phyloP scores from a whole-genome alignment of 2,888 invertebrate genomes.

The Timema podura region DNA sequence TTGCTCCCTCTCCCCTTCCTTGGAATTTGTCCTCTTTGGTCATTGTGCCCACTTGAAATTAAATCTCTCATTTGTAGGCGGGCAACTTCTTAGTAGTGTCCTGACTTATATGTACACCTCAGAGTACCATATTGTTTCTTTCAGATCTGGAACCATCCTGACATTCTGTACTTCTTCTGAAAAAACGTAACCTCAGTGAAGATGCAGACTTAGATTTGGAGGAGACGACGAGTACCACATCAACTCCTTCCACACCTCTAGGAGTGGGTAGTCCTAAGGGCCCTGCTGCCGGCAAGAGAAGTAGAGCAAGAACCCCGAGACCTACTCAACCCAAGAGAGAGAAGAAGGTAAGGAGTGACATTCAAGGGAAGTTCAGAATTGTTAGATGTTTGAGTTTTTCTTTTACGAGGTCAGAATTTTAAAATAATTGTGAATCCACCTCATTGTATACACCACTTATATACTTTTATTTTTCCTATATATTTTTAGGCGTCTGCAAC shows the following conservation, averaged over 20 bases:
- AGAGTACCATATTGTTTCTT: constrained; percentile 2
- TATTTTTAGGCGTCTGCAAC: constrained; percentile 11
- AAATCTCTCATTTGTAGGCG: too few species aligned
- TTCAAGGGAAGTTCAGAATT: too few species aligned
- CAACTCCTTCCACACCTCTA: constrained; percentile 28
- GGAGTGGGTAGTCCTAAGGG: constrained; percentile 31
- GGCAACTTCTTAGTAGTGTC: too few species aligned
- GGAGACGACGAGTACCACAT: constrained; percentile 60
- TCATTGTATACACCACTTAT: too few species aligned
- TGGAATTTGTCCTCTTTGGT: too few species aligned
- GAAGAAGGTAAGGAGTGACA: constrained; percentile 30
- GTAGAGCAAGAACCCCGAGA: constrained; percentile 36
- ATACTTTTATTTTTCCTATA: neutral
- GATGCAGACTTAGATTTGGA: constrained; percentile 78
- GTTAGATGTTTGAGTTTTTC: too few species aligned
- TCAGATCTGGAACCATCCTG: constrained; percentile 92
- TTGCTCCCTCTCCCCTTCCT: too few species aligned
- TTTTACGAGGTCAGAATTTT: too few species aligned
- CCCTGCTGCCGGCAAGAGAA: constrained; percentile 22
- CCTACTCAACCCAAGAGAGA: constrained; percentile 27
- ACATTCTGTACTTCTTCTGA: constrained; percentile 85
- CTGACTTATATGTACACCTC: too few species aligned
- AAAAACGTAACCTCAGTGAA: constrained; percentile 73
- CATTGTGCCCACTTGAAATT: too few species aligned
- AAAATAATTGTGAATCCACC: too few species aligned